Evolutionary conservation across 2,888 invertebrate species (phyloP).

Genomic region (Dryadula phaetusa): DNA sequence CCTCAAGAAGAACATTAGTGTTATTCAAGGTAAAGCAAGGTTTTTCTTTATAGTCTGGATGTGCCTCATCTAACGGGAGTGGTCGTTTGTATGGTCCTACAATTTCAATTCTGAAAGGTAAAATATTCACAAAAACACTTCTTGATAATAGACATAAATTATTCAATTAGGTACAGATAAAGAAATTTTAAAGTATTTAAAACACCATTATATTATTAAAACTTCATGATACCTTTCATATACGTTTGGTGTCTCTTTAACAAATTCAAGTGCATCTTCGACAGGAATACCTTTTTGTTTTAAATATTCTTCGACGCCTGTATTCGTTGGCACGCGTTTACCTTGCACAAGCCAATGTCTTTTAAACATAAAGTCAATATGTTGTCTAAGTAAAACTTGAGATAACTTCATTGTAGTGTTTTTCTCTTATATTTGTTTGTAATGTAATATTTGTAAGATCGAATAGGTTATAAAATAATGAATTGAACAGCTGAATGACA

Average conservation of each 20-base stretch:
- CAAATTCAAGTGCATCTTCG: slow-evolving; percentile 85
- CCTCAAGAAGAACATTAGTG: slow-evolving; percentile 87
- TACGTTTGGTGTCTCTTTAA: slow-evolving; percentile 69
- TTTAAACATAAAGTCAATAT: slow-evolving; percentile 89
- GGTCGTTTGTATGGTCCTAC: slow-evolving; percentile 73
- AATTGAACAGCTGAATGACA: not conserved
- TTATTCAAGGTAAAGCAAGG: slow-evolving; percentile 85
- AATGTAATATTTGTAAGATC: not conserved
- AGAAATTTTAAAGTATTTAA: too few species aligned
- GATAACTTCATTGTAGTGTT: slow-evolving; percentile 86
- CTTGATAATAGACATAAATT: too few species aligned
- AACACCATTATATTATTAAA: not conserved
- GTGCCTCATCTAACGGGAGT: slow-evolving; percentile 80
- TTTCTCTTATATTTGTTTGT: slow-evolving; percentile 15
- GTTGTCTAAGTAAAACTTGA: slow-evolving; percentile 85
- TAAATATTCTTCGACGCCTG: slow-evolving; percentile 82
- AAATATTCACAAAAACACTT: not conserved
- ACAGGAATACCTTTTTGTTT: slow-evolving; percentile 84
- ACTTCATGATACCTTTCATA: slow-evolving; percentile 57
- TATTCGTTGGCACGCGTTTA: slow-evolving; percentile 83
- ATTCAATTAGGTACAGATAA: too few species aligned
- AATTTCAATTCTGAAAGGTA: slow-evolving; percentile 63
- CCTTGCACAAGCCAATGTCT: slow-evolving; percentile 89
- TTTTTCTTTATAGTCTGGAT: slow-evolving; percentile 87
- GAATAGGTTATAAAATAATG: not conserved